Percentiles rank a stretch among this genome's conserved stretches.
Conservation (phyloP, 2,113 vertebrate genomes). For the Chamaea fasciata region DNA sequence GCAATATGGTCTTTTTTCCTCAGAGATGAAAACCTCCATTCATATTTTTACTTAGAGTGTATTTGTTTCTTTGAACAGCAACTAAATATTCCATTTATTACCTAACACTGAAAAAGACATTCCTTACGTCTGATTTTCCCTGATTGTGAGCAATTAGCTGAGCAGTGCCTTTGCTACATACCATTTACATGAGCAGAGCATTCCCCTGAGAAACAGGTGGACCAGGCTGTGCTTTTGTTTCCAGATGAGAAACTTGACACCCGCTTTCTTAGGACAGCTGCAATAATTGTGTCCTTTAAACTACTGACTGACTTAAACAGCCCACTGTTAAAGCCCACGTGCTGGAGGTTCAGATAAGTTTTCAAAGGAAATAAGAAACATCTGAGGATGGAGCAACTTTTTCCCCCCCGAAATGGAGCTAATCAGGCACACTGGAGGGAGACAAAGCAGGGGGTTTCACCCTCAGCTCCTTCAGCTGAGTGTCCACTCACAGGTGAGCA, state of each 20-base stretch:
- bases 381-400: background rate
- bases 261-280: background rate
- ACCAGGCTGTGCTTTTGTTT: background rate
- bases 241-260: conserved; percentile 10
- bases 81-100: background rate
- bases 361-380: background rate
- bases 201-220: conserved; percentile 31
- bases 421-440: background rate
- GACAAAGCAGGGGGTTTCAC: background rate
- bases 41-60: background rate
- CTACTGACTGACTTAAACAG: background rate
- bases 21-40: background rate
- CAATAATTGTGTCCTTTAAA: background rate
- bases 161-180: background rate
- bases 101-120: background rate
- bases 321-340: background rate
- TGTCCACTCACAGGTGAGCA: background rate
- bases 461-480: background rate
- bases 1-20: background rate
- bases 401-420: background rate
- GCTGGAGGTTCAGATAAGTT: background rate
- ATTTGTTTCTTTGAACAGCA: background rate
- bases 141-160: background rate
- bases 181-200: conserved; percentile 29
- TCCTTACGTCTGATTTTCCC: background rate